Base-by-base conservation (phyloP, 2,113 vertebrate genomes). In the Limanda limanda region DNA sequence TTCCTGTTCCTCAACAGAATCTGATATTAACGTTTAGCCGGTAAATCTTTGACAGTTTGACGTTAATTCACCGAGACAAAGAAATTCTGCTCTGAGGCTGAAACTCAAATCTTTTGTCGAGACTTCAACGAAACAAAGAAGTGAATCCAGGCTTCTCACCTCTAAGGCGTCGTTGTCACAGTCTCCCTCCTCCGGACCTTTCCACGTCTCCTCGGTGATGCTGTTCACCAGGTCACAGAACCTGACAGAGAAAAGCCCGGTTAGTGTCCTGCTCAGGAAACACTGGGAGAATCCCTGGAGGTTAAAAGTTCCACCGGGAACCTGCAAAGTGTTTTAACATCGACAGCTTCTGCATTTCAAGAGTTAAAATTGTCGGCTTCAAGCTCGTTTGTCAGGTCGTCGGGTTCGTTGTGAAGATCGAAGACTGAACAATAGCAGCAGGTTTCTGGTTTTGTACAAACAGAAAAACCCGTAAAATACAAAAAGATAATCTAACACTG, bases 221-320 rank as follows among this genome's bases (percentile, higher is more conserved):
- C 95, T 96, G 86, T 97, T 98, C 66, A 99, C 97, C 95, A 98
- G 95, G 76, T 98, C 96, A 90, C 98, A 98, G 94, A 99, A 98
- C 85, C 97, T 99, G 82, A 76, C 59, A 74, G 45, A 76, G 48
- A 87, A 64, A 61, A 67, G 23, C 12, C 20, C 0, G 2, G 12
- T 78, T 12, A 72, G 18, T 21, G 12, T 48, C 62, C 12, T 17
- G 3, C 1, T 45, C 17, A 3, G 14, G 15, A 7, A 25, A 59
- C 2, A 27, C 12, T 13, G 42, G 1, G 42, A 3, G 14, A 15
- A 15, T 45, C 14, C 7, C 35, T 2, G 5, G 27, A 37, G 35
- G 10, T 37, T 37, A 37, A 9, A 9, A 37, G 35, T 37, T 2
- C 2, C 35, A 37, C 40, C 27, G 27, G 1, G 27, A 31, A 31